Evolutionary conservation across 2,888 invertebrate genomes (phyloP).

Genomic region (Trichogramma evanescens): DNA sequence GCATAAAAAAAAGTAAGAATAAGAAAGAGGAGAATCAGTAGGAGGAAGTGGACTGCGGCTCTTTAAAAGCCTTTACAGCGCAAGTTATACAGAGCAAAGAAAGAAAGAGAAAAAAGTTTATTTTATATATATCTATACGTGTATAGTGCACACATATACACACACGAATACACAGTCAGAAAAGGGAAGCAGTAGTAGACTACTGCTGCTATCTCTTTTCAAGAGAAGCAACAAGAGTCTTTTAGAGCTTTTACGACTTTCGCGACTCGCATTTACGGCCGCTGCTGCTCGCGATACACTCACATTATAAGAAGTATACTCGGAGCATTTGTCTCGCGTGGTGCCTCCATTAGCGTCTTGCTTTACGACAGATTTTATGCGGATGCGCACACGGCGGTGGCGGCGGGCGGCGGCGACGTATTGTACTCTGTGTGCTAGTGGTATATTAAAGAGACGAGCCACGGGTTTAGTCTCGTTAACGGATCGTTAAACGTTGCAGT

Average conservation of each 20-base stretch:
- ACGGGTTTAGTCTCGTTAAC: conserved; percentile 19
- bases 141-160: no score
- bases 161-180: no score
- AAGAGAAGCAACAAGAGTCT: conserved; percentile 23
- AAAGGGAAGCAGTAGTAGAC: not conserved
- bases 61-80: conserved; percentile 18
- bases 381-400: conserved; percentile 5
- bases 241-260: conserved; percentile 41
- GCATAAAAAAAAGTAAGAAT: conserved; percentile 6
- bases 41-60: conserved; percentile 16
- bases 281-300: conserved; percentile 5
- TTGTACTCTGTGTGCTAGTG: no score
- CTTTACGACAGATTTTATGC: conserved; percentile 13
- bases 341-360: conserved; percentile 16
- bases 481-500: conserved; percentile 15
- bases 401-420: not conserved
- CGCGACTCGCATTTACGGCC: conserved; percentile 30
- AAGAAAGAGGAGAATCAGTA: not conserved
- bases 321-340: conserved; percentile 16
- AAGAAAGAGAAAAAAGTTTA: not conserved
- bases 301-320: conserved; percentile 9
- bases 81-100: not conserved
- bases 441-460: not conserved
- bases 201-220: not conserved
- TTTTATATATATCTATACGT: no score